A percentile compares a stretch with the other conserved stretches of the same genome.
Evolutionary conservation across 2,888 invertebrate genomes (phyloP).

Genomic region (Helicoverpa assulta): DNA sequence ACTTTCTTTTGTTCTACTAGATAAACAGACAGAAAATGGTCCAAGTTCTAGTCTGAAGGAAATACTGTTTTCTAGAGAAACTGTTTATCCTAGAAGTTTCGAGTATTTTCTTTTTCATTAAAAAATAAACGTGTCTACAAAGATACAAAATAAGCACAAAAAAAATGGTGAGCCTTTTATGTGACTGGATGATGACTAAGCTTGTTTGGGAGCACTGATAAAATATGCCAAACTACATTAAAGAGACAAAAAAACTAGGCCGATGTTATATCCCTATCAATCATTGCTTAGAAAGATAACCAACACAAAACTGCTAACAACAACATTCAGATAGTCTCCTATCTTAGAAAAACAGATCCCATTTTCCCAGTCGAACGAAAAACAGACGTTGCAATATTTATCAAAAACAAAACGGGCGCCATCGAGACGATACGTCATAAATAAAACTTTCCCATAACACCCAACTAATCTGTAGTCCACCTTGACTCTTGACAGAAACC

Average conservation of each 20-base stretch:
- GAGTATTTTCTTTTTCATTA: not conserved
- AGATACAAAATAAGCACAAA: no score
- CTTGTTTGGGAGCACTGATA: no score
- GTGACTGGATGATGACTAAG: no score
- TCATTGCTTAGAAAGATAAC: no score
- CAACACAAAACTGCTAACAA: no score
- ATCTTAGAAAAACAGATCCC: not conserved
- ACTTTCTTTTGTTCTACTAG: conserved; percentile 1
- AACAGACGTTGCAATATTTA: not conserved
- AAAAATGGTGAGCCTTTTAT: no score
- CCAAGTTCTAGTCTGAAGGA: not conserved
- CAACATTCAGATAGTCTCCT: not conserved
- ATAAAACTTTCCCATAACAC: conserved; percentile 13
- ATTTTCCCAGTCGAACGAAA: not conserved
- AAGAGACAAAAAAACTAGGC: no score
- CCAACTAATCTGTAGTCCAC: conserved; percentile 16
- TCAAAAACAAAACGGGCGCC: not conserved
- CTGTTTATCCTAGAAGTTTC: not conserved
- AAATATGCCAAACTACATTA: no score
- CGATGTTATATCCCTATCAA: no score
- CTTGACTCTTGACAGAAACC: conserved; percentile 29
- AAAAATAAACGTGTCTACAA: no score
- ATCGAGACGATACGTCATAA: conserved; percentile 2
- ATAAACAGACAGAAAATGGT: not conserved
- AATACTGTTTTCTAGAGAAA: not conserved